Percentiles rank a stretch among this genome's conserved stretches.
Evolutionary conservation across 30 jellyfish, hydroid and myxozoan species (phyloP).

Genomic region (Aurelia sp.): DNA sequence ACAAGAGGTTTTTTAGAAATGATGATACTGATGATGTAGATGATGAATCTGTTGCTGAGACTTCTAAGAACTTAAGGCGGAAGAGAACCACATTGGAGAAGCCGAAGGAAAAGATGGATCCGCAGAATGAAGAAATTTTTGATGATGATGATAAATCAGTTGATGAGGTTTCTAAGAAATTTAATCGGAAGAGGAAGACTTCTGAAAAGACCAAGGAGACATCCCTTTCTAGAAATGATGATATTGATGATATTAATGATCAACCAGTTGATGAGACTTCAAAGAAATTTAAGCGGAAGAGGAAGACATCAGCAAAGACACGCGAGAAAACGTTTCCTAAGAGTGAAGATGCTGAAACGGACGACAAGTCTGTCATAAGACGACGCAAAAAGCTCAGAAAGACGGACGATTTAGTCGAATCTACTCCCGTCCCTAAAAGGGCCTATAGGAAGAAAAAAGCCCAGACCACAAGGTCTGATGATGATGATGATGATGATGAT

Average conservation of each 20-base stretch:
- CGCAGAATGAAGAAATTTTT: neutral
- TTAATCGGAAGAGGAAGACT: constrained; percentile 24
- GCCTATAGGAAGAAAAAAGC: neutral
- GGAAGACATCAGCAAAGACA: neutral
- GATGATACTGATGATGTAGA: neutral
- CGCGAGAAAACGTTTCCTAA: neutral
- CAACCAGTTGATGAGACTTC: neutral
- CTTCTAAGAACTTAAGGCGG: neutral
- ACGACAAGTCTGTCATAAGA: neutral
- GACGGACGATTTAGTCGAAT: neutral
- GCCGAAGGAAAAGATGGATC: neutral
- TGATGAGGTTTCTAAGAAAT: constrained; percentile 33
- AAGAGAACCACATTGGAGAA: neutral
- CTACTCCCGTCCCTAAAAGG: neutral
- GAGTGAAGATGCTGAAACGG: neutral
- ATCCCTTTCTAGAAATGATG: neutral
- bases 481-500: neutral
- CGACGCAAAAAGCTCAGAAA: neutral
- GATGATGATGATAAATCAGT: constrained; percentile 30
- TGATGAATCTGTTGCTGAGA: neutral
- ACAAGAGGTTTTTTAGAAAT: neutral
- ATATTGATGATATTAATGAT: neutral
- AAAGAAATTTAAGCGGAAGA: neutral
- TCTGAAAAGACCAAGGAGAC: neutral
- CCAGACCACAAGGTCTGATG: neutral